Evolutionary conservation across 30 jellyfish, hydroid and myxozoan species (phyloP).

Genomic region (Aurelia aurita): DNA sequence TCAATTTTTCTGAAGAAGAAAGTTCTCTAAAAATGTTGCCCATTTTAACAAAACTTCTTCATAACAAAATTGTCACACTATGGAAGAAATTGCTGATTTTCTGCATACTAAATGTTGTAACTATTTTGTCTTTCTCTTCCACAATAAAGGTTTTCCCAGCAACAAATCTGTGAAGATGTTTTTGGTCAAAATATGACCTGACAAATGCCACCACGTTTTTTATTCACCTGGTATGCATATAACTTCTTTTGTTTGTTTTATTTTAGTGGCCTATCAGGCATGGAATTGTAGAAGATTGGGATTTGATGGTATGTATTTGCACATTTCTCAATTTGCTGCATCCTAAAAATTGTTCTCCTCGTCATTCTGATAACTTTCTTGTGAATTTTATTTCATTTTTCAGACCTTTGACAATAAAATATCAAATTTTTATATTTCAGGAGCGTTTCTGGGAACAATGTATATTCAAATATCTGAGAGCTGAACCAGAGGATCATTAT

Average conservation of each 20-base stretch:
- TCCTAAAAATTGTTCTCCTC: no score
- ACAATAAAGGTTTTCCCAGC: neutral
- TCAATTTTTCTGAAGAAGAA: no score
- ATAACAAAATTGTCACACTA: no score
- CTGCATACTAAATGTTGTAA: no score
- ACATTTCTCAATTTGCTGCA: no score
- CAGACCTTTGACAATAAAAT: no score
- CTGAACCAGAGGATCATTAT: constrained; percentile 98
- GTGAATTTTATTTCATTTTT: no score
- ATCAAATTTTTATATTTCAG: constrained; percentile 22
- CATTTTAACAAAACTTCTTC: no score
- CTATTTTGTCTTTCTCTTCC: neutral
- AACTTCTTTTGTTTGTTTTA: neutral
- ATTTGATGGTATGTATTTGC: constrained; percentile 75
- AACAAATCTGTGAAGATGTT: neutral
- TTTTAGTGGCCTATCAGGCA: constrained; percentile 98
- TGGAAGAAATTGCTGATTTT: no score
- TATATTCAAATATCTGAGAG: constrained; percentile 93
- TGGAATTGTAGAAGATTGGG: constrained; percentile 99
- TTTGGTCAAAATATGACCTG: neutral
- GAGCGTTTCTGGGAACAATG: constrained; percentile 99
- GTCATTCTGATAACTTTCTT: no score
- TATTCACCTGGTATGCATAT: neutral
- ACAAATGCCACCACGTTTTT: neutral
- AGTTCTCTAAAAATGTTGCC: no score